Base-by-base conservation (phyloP, 1,140 invertebrate species). In the Papilio polytes region DNA sequence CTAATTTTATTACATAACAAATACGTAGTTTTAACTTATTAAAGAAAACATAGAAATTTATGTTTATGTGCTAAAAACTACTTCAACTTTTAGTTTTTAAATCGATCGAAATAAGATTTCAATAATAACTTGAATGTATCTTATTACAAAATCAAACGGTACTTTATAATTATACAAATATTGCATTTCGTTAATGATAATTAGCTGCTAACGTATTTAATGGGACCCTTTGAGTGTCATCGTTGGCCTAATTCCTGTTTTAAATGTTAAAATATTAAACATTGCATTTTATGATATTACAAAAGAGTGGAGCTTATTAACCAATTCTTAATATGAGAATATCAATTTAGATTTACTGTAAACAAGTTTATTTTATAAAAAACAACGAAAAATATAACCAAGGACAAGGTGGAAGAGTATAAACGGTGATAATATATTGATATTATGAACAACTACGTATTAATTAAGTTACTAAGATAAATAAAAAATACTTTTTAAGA, bases 181-280 rank as follows among this genome's bases (percentile, higher is more conserved):
- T 44, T 53, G 13, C 10, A 74, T 48, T 74, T 74, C 3, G 10
- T 76, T 76, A 76, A 76, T 51, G 74, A 76, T 51, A 76, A 48
- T 76, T 53, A 51, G 26, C 46, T 6, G 20, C 8, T 76, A 76
- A 76, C 44, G 31, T 70, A 31, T 31, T 70, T 63, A 74, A 46
- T 74, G 1, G 13, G 0, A 44, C 15, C 41, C 41, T 46, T 41
- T 1, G n/a, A 26, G 74, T 53, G 63, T 70, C 63, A 70, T 70
- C 26, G 22, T 15, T 70, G 63, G 15, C 63, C 26, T 70, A 31
- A 15, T 76, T 76, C 31, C 44, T 26, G 44, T 31, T 72, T 72
- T 73, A 48, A 74, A 46, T 74, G 73, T 46, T 46, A 74, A 74
- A 15, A 9, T 26, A 46, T 74, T 74, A 48, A 51, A 76, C n/a